Evolutionary conservation across 2,888 invertebrate genomes (phyloP), one percentile per base, ranked within the genome.

Genomic region (Protonemura montana): DNA sequence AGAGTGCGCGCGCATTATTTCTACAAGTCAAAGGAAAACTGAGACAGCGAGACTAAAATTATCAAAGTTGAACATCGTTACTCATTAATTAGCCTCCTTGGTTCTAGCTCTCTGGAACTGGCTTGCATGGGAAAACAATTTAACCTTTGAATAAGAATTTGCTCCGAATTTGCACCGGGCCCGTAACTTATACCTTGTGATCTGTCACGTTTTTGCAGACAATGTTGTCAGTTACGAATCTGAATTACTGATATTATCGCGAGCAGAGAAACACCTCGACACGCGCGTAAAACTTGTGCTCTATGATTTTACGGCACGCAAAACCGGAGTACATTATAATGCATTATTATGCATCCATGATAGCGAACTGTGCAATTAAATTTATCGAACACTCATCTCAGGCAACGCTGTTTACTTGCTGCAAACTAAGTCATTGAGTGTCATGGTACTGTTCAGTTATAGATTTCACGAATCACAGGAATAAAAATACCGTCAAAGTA

Each of bases 31-130:
- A 59, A 59, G 59, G 59, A 59, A 59, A 59, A 21, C 59, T 59
- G 59, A 59, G 59, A 59, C 59, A 59, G 13, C 59, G 59, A 59
- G 16, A 59, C 59, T 59, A 21, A 59, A 59, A 59, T 59, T 59
- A 59, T 59, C 59, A 59, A 59, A 59, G 59, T 59, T 59, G 7
- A 59, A 59, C 59, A 59, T 59, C 59, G 59, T 59, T 59, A 59
- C 59, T 59, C 59, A 59, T 59, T 59, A 59, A 59, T 59, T 59
- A 59, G 59, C 59, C 21, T 21, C 59, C n/a, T 21, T 59, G 59
- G 59, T 10, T 35, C 35, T 10, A 35, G 10, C 35, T 35, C 35
- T 59, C 59, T 59, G 59, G 59, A 10, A 59, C 59, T 59, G 59
- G 2, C 59, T 59, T 13, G 59, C 59, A 59, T 59, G 10, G 59